These are phyloP conservation scores for Graptemys geographica DNA, from an alignment of 2,797 vertebrate species.

Conservation along the genomic window DNA sequence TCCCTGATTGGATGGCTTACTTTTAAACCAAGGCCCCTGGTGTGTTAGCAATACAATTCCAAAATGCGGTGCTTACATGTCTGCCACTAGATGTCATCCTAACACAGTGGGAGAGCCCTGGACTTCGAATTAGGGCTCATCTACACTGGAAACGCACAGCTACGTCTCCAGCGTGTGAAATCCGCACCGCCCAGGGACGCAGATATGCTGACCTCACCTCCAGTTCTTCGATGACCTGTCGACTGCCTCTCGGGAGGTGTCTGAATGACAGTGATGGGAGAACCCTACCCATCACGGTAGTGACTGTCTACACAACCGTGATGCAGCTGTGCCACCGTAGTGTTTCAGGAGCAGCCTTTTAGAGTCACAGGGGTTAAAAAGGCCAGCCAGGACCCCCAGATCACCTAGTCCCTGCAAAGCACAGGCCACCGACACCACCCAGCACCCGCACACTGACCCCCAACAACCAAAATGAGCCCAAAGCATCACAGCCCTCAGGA, in stretches of 20 bases:
- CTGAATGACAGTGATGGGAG: not conserved
- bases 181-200: no score
- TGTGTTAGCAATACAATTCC: rapidly evolving
- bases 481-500: not conserved
- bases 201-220: not conserved
- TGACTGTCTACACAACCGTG: no score
- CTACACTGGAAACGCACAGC: rapidly evolving
- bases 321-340: no score
- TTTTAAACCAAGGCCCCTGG: not conserved
- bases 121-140: rapidly evolving
- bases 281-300: not conserved
- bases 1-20: not conserved
- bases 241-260: not conserved
- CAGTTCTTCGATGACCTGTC: not conserved
- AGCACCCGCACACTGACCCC: not conserved
- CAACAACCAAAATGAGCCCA: no score
- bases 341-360: no score
- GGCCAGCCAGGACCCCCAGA: no score
- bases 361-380: not conserved
- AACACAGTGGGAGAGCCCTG: rapidly evolving
- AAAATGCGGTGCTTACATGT: rapidly evolving
- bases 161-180: no score
- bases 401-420: no score
- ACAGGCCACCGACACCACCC: not conserved
- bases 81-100: not conserved